A percentile compares a stretch with the other conserved stretches of the same genome.
Evolutionary conservation across 92 coral and sea anemone species (phyloP).

Genomic region (Phenganax stokvisi): DNA sequence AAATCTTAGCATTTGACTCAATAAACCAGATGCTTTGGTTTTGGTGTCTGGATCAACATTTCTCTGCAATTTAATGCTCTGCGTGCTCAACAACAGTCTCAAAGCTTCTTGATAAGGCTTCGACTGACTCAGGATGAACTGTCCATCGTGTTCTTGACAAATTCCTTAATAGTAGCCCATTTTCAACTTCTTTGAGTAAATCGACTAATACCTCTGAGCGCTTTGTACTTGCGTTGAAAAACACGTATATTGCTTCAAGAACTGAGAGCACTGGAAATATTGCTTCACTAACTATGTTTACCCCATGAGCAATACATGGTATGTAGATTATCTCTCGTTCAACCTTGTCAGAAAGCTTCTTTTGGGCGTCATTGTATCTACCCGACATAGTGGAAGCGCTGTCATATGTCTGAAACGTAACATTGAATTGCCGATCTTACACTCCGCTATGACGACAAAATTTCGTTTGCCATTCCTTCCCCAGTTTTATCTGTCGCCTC

Average conservation of each 20-base stretch:
- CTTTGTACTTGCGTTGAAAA: conserved; percentile 21
- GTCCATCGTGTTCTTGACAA: conserved; percentile 21
- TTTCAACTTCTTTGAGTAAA: conserved; percentile 21
- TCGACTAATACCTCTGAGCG: neutral
- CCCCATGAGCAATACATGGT: conserved; percentile 23
- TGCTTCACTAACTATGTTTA: conserved; percentile 6
- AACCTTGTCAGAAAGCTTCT: conserved; percentile 20
- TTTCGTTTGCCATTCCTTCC: conserved; percentile 10
- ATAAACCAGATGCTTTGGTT: conserved; percentile 10
- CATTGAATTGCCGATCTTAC: conserved; percentile 1
- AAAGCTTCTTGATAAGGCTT: conserved; percentile 7
- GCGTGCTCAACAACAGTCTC: neutral
- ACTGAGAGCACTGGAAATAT: conserved; percentile 5
- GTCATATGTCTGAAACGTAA: conserved; percentile 29
- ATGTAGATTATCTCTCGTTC: conserved; percentile 12
- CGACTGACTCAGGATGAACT: conserved; percentile 14
- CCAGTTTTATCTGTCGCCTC: conserved; percentile 28
- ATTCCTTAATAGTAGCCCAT: conserved; percentile 4
- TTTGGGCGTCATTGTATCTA: conserved; percentile 14
- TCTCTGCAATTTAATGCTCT: neutral
- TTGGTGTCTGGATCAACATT: neutral
- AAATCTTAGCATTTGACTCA: neutral
- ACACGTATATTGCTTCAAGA: neutral
- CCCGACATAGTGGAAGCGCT: conserved; percentile 17
- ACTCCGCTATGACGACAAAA: conserved; percentile 4